Base-by-base conservation (phyloP, 2,113 vertebrate genomes). In the Phaethon lepturus region DNA sequence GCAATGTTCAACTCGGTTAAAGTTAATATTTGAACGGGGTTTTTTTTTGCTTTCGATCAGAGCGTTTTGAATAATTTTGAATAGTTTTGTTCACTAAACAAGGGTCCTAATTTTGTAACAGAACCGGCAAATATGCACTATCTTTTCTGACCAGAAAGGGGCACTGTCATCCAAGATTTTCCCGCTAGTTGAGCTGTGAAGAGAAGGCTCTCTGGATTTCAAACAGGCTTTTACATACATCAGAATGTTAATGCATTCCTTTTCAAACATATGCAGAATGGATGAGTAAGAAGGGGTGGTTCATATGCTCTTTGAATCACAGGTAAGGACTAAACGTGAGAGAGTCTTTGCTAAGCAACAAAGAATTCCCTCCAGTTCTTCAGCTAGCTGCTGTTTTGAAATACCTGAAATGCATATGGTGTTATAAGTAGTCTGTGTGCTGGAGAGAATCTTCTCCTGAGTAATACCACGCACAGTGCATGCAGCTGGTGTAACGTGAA, bases 141-240 rank as follows among this genome's bases (percentile, higher is more conserved):
- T 88, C 26, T 64, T 29, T 83, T 94, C 73, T 97, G 89, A 73
- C 98, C 98, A 98, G 96, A 96, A 80, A 79, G 97, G 90, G 98
- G 98, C 98, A 98, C 98, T 98, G 68, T 97, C 72, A 97, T 84
- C 97, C 89, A 95, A 97, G 91, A 63, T 40, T 96, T 98, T 96
- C 85, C 67, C 63, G 40, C 59, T 66, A 24, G 18, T 28, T 72
- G 20, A n/a, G 22, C 60, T 66, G 52, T 25, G 62, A 55, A 16
- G 25, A 14, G 25, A 71, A 67, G 31, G 44, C 3, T 12, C 40
- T 78, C 40, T 2, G 12, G 35, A 11, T 91, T 84, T 71, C 64
- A 60, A 31, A 11, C 17, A 38, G 25, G 5, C 17, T n/a, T 93
- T 88, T 33, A 18, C 35, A 3, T 44, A n/a, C 9, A 0, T 20